phyloP scores from a whole-genome alignment of 2,113 vertebrate species.

The Nanorana parkeri region DNA sequence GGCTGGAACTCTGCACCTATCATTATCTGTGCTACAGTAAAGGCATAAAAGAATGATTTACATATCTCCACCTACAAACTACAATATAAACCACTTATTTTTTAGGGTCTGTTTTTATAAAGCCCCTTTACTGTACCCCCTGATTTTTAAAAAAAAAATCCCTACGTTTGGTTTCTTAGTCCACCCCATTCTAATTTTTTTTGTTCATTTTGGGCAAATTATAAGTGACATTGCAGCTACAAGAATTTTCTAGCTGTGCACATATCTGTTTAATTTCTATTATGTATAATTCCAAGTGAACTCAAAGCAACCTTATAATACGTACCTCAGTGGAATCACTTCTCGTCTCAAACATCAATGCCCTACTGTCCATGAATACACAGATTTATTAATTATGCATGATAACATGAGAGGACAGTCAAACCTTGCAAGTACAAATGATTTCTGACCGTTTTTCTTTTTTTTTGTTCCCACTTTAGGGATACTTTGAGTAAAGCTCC shows the following conservation, averaged over 20 bases:
- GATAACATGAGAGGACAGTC: background rate
- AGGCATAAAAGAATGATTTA: too few relatives aligned
- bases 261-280: background rate
- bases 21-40: too few relatives aligned
- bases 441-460: background rate
- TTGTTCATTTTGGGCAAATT: too few relatives aligned
- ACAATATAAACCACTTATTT: too few relatives aligned
- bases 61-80: too few relatives aligned
- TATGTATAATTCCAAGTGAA: background rate
- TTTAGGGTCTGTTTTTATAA: too few relatives aligned
- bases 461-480: slow-evolving; percentile 43
- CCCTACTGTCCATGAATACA: background rate
- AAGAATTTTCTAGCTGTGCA: background rate
- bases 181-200: too few relatives aligned
- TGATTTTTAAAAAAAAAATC: too few relatives aligned
- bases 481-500: slow-evolving; percentile 60
- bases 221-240: background rate
- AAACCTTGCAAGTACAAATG: background rate
- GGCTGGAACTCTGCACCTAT: too few relatives aligned
- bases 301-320: too few relatives aligned
- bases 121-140: too few relatives aligned
- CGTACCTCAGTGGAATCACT: background rate
- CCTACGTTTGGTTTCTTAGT: too few relatives aligned
- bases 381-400: background rate
- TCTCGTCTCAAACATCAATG: background rate